Evolutionary conservation across 2,888 invertebrate species (phyloP).

Genomic region (Eupithecia dodoneata): DNA sequence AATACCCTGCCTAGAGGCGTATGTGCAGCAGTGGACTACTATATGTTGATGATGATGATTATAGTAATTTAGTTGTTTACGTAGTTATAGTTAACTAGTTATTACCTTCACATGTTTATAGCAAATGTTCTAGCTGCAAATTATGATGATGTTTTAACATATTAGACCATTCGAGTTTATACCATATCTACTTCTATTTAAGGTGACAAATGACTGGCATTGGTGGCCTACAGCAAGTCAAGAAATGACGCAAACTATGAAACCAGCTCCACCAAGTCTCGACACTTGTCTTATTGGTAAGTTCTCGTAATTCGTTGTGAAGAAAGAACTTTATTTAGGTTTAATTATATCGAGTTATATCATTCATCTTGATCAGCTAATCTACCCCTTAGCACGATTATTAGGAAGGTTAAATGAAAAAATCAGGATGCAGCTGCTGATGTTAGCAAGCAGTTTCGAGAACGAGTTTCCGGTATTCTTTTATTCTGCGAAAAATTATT

Average conservation of each 20-base stretch:
- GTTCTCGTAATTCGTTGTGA: constrained; percentile 6
- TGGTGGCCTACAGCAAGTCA: constrained; percentile 80
- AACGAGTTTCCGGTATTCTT: no score
- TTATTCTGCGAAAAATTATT: no score
- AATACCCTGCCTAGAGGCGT: neutral
- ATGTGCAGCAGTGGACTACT: no score
- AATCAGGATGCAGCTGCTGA: no score
- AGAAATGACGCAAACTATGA: constrained; percentile 72
- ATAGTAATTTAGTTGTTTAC: no score
- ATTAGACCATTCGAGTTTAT: neutral
- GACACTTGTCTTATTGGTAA: constrained; percentile 77
- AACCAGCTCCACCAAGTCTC: constrained; percentile 69
- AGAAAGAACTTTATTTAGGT: no score
- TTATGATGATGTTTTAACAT: neutral
- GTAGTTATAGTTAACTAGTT: no score
- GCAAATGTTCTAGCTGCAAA: neutral
- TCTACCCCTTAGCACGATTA: neutral
- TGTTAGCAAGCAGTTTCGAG: no score
- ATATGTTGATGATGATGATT: no score
- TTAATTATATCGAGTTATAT: no score
- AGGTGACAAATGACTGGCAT: constrained; percentile 79
- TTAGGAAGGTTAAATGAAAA: neutral
- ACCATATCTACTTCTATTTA: constrained; percentile 22
- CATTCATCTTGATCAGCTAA: no score
- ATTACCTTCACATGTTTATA: neutral